Evolutionary conservation across 2,797 vertebrate species (phyloP), one percentile per base, ranked within the genome.

Genomic region (Cephalopachus bancanus): DNA sequence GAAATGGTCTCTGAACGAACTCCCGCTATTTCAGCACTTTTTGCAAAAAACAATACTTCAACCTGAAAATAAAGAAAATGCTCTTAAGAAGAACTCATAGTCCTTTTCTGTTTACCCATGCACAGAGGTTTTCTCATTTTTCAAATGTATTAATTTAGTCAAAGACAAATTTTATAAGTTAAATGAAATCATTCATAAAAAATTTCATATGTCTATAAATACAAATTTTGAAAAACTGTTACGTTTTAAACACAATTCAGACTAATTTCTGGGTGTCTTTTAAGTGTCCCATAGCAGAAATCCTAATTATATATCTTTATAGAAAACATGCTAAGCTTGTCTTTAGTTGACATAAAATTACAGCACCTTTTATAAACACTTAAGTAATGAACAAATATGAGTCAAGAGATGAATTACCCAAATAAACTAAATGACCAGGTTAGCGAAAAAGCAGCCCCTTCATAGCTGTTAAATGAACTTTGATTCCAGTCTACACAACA

Each of bases 41-140:
- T 98, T 59, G 99, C 99, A 93, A 99, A 99, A 97, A 99, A 99
- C 97, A 99, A 89, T 97, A 99, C 99, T 17, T 96, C 96, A 37
- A 99, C 99, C 99, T 99, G 98, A 1, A 91, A 90, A 20, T 44
- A 53, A 9, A 75, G 51, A 65, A 95, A 64, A 92, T 4, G 1
- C 10, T 75, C 89, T 97, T 53, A 79, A 57, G 44, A 65, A 28
- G 3, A 65, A 33, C 1, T 28, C 33, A 11, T 1, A 37, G 24
- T 14, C 9, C 5, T 85, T 28, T 67, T 4, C 67, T 83, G 49
- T 59, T 8, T 24, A 28, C 8, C 44, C 30, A 10, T 0, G 0
- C 3, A 30, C 57, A 33, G 24, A 8, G 26, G 30, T 71, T 78
- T 88, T 33, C 19, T 72, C 53, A 20, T 37, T 93, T 93, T 93